Evolutionary conservation across 2,888 invertebrate species (phyloP).

Genomic region (Subacronicta megacephala): DNA sequence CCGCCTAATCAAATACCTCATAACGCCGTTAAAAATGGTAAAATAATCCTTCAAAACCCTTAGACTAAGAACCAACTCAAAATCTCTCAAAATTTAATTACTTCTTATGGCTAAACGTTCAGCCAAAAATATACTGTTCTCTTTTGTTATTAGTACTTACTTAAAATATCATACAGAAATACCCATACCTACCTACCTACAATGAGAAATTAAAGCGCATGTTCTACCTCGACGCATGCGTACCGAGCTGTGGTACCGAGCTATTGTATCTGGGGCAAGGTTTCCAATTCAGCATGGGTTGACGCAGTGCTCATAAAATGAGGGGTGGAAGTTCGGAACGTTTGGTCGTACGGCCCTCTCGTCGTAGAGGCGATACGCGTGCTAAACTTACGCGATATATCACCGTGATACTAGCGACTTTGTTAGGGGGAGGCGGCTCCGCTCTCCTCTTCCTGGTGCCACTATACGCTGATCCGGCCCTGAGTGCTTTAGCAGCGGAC

Average conservation of each 20-base stretch:
- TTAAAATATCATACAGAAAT: no score
- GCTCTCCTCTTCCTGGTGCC: constrained; percentile 87
- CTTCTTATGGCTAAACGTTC: no score
- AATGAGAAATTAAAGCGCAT: constrained; percentile 65
- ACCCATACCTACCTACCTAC: no score
- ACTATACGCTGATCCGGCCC: constrained; percentile 86
- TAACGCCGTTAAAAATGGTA: no score
- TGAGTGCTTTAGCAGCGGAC: constrained; percentile 92
- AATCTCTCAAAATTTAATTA: no score
- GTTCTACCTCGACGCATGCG: constrained; percentile 67
- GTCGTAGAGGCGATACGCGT: constrained; percentile 80
- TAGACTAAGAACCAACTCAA: no score
- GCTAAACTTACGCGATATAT: constrained; percentile 83
- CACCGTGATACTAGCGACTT: constrained; percentile 81
- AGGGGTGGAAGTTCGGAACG: constrained; percentile 86
- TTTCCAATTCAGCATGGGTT: constrained; percentile 79
- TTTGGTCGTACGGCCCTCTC: constrained; percentile 79
- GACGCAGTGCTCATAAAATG: constrained; percentile 83
- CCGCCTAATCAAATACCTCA: no score
- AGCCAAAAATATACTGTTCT: no score
- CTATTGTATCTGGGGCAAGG: constrained; percentile 60
- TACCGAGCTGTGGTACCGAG: constrained; percentile 15
- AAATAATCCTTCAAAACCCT: no score
- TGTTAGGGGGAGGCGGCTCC: constrained; percentile 83
- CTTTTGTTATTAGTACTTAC: no score